These are phyloP conservation scores for Chelidonichthys spinosus DNA, from an alignment of 2,797 vertebrate species.

Conservation along the genomic window DNA sequence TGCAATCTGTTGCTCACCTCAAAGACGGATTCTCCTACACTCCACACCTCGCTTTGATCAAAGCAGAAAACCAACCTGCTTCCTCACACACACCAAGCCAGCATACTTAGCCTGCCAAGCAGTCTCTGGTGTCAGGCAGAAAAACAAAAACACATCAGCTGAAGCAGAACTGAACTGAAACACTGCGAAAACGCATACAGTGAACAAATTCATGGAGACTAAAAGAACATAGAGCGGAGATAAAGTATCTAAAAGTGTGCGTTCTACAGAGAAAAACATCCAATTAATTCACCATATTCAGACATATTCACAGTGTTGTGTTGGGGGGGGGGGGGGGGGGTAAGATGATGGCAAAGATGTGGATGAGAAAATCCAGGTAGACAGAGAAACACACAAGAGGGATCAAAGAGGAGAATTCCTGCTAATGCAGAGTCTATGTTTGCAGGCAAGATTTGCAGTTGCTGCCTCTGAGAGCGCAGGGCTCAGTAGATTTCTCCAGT, in stretches of 20 bases:
- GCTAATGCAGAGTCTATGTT: constrained; percentile 54
- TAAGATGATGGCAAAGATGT: constrained; percentile 24
- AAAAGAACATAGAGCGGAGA: constrained; percentile 5
- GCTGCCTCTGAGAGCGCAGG: constrained; percentile 49
- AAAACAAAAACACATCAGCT: constrained; percentile 14
- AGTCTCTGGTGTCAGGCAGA: constrained; percentile 11
- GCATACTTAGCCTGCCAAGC: constrained; percentile 24
- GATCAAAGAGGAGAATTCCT: constrained; percentile 44
- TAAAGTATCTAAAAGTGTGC: not conserved
- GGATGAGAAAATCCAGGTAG: constrained; percentile 29
- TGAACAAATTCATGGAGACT: not conserved
- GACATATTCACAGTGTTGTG: not conserved
- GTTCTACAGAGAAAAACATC: constrained; percentile 3
- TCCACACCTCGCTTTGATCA: constrained; percentile 10
- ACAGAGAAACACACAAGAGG: constrained; percentile 19
- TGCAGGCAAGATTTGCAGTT: constrained; percentile 68
- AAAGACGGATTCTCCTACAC: constrained; percentile 17
- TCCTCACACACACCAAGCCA: constrained; percentile 22
- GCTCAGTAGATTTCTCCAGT: constrained; percentile 51
- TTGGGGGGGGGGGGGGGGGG: constrained; percentile 13
- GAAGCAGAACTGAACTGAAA: constrained; percentile 6
- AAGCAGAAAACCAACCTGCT: constrained; percentile 32
- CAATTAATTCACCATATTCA: constrained; percentile 18
- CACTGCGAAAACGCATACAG: not conserved
- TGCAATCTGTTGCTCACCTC: constrained; percentile 22